Conservation (phyloP, 2,797 vertebrate species). For the Gymnopithys bicolor region DNA sequence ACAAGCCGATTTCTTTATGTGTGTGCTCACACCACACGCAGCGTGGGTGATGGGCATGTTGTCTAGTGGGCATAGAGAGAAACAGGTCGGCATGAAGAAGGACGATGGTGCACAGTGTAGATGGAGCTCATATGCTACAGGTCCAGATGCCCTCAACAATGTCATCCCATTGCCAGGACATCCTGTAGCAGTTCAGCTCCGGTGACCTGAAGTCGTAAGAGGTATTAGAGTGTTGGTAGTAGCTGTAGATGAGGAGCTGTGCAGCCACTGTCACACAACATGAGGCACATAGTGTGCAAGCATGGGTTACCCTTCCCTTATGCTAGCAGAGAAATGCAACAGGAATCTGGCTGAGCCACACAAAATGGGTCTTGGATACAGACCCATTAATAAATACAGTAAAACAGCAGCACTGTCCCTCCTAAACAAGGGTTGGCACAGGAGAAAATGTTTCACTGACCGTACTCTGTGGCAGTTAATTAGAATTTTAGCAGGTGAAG, state of each 20-base stretch:
- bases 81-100: neutral
- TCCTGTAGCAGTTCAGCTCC: neutral
- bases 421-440: neutral
- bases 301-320: neutral
- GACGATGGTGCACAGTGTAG: accelerated
- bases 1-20: neutral
- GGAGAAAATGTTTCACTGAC: neutral
- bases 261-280: neutral
- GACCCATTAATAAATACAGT: neutral
- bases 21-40: neutral
- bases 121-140: neutral
- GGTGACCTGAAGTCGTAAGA: neutral
- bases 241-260: neutral
- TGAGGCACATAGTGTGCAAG: neutral
- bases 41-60: accelerated
- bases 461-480: neutral
- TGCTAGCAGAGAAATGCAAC: neutral
- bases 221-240: neutral
- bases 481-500: neutral
- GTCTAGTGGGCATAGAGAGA: neutral
- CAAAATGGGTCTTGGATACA: neutral
- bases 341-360: neutral
- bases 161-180: neutral
- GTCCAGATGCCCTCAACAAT: neutral
- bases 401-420: neutral